Percentiles rank a stretch among this genome's conserved stretches.
Evolutionary conservation across 2,797 vertebrate genomes (phyloP).

Genomic region (Sebastes trivittatus): DNA sequence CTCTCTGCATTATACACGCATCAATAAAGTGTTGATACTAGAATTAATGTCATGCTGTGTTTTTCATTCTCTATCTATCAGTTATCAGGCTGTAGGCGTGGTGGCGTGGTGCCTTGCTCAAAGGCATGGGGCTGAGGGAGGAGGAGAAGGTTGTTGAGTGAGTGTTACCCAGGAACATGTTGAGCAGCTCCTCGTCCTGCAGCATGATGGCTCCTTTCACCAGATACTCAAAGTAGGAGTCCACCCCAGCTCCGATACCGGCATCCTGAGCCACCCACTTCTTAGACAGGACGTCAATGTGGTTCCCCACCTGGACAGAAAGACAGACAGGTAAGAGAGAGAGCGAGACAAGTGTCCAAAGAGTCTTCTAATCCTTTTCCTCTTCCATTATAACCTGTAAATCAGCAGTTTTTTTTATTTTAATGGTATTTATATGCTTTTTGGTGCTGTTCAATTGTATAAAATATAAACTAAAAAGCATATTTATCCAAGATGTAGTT

Average conservation of each 20-base stretch:
- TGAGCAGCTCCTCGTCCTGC: conserved; percentile 92
- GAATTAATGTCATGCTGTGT: neutral
- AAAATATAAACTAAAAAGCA: neutral
- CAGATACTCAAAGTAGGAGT: conserved; percentile 97
- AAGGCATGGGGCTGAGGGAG: neutral
- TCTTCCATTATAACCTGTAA: neutral
- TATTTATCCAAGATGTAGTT: neutral
- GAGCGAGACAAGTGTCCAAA: neutral
- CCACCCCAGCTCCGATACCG: conserved; percentile 94
- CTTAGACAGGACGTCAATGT: conserved; percentile 92
- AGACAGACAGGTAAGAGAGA: neutral
- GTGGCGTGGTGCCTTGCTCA: neutral
- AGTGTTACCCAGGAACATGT: conserved; percentile 89
- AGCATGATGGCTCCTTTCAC: conserved; percentile 96
- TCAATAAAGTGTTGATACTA: too few species aligned
- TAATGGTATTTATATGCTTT: neutral
- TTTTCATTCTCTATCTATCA: neutral
- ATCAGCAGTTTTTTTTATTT: neutral
- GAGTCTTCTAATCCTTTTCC: neutral
- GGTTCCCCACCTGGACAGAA: conserved; percentile 92
- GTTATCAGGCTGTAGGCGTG: neutral
- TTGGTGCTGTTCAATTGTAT: too few species aligned
- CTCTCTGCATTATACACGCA: too few species aligned
- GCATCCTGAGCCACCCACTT: conserved; percentile 98
- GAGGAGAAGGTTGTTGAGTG: neutral